Evolutionary conservation across 2,888 invertebrate species (phyloP).

Genomic region (Muschampia plurimacula): DNA sequence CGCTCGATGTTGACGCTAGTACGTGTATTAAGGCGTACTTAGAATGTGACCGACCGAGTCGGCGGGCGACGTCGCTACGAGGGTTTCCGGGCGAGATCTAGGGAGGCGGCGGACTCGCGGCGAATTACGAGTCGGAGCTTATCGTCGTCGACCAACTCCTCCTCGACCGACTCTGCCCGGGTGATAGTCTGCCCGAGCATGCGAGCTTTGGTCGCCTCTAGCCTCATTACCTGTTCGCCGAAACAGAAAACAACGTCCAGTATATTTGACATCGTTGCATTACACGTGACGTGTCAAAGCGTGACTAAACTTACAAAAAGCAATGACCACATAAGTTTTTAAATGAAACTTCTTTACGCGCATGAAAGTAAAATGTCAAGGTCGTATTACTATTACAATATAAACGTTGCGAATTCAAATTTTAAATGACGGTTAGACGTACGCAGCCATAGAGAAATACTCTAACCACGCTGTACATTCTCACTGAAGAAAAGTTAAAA

Average conservation of each 20-base stretch:
- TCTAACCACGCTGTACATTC: too few relatives aligned
- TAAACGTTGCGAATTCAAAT: too few relatives aligned
- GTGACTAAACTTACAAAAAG: too few relatives aligned
- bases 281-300: not conserved
- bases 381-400: too few relatives aligned
- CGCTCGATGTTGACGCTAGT: not conserved
- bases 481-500: too few relatives aligned
- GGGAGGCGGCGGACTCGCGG: conserved; percentile 71
- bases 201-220: conserved; percentile 88
- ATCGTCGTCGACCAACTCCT: conserved; percentile 75
- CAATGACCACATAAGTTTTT: too few relatives aligned
- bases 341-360: too few relatives aligned
- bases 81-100: conserved; percentile 63
- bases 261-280: not conserved
- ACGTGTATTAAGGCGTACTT: not conserved
- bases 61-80: conserved; percentile 54
- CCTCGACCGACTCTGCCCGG: conserved; percentile 72
- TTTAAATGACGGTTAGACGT: too few relatives aligned
- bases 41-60: conserved; percentile 29
- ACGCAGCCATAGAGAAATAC: too few relatives aligned
- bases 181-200: conserved; percentile 79
- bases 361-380: too few relatives aligned
- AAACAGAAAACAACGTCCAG: not conserved
- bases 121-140: conserved; percentile 70
- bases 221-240: conserved; percentile 89